A percentile compares a stretch with the other conserved stretches of the same genome.
Evolutionary conservation across 2,797 vertebrate genomes (phyloP).

Genomic region (Spinus olivaceus): DNA sequence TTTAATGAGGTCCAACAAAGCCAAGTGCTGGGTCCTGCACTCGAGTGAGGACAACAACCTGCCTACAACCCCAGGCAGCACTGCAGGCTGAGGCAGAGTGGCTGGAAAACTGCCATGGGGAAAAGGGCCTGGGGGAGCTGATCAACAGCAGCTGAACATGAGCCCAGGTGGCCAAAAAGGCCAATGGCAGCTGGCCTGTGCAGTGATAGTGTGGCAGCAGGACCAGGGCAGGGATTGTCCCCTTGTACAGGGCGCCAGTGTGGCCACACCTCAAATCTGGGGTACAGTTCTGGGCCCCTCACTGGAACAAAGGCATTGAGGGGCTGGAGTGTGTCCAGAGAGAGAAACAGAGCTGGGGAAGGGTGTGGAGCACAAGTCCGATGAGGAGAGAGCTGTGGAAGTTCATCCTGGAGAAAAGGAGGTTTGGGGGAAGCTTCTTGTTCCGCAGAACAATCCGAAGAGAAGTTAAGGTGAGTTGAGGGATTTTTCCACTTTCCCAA

Average conservation of each 20-base stretch:
- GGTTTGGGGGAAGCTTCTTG: neutral
- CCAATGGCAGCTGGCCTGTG: neutral
- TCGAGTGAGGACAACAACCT: neutral
- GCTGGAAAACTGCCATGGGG: neutral
- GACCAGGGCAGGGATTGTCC: neutral
- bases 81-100: neutral
- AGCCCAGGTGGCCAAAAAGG: neutral
- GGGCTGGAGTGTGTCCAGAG: neutral
- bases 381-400: neutral
- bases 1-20: neutral
- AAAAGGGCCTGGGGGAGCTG: neutral
- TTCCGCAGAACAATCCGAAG: neutral
- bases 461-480: neutral
- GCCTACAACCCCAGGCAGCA: neutral
- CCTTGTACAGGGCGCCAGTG: rapidly evolving
- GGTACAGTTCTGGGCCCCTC: neutral
- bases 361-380: neutral
- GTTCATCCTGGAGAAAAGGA: neutral
- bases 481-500: neutral
- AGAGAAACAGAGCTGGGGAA: rapidly evolving
- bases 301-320: neutral
- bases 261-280: neutral
- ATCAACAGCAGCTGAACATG: neutral
- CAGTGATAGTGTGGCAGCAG: neutral
- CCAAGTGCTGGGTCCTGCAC: neutral